Evolutionary conservation across 2,113 vertebrate species (phyloP).

Genomic region (Empidonax alnorum): DNA sequence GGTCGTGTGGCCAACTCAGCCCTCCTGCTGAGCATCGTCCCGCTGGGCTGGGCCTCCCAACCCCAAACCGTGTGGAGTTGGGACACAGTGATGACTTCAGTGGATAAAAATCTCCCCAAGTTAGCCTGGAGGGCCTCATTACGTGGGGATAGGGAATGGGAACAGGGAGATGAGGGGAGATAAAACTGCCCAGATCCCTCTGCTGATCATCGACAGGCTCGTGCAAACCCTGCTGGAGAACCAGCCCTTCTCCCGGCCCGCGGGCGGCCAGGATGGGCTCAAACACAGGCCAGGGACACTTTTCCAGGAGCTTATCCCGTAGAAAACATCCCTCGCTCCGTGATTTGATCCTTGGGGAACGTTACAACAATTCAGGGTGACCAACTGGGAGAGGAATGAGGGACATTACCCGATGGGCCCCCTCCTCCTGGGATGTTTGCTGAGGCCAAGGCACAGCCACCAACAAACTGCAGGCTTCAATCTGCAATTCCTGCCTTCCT

Average conservation of each 20-base stretch:
- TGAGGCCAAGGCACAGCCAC: not conserved
- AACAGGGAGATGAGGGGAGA: conserved; percentile 54
- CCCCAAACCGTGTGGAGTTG: not conserved
- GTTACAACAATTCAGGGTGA: not conserved
- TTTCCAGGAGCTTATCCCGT: not conserved
- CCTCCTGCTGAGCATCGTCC: not conserved
- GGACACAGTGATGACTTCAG: conserved; percentile 33
- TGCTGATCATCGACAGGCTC: conserved; percentile 40
- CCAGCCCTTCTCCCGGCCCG: not conserved
- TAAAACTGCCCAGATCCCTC: conserved; percentile 21
- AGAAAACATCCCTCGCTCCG: not conserved
- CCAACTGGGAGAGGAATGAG: not conserved
- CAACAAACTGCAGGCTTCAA: not conserved
- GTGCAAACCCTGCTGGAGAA: not conserved
- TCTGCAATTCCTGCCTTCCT: not conserved
- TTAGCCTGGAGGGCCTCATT: conserved; percentile 19
- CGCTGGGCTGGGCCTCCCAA: not conserved
- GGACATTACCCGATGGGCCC: not conserved
- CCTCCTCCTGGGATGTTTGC: not conserved
- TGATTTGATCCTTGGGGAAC: not conserved
- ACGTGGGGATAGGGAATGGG: not conserved
- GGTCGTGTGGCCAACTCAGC: not conserved
- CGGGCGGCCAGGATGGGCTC: not conserved
- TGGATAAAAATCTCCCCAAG: conserved; percentile 9
- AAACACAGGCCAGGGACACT: not conserved